Base-by-base conservation (phyloP, 1,140 invertebrate species). In the Antheraea mylitta region DNA sequence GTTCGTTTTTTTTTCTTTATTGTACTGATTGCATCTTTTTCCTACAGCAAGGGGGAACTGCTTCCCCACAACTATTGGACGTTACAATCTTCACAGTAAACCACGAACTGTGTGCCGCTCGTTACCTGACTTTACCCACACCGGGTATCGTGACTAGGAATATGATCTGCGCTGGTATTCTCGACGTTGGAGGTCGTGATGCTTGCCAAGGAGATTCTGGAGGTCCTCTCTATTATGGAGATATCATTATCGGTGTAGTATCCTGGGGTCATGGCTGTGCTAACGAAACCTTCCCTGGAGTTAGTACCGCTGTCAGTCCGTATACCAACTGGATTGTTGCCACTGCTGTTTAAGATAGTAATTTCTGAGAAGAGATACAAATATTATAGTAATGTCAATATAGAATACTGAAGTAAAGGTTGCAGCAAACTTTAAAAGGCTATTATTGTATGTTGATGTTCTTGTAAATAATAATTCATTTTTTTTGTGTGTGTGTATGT, bases 181-280 rank as follows among this genome's bases (percentile, higher is more conserved):
- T 79, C 13, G 76, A 79, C 59, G 66, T 82, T 9, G 84, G 77
- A 18, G 79, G 82, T 6, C 66, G 68, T 9, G 81, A 94, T 77
- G 95, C 95, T 7, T 96, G 96, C 77, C 95, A 94, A 81, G 95
- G 95, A 5, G 95, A 96, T 77, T 95, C 94, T 65, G 95, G 95
- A 3, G 95, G 95, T 11, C 95, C 95, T 3, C 81, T 96, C 53
- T 87, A 82, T 69, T 81, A 70, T 18, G 66, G 59, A 0, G 58
- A 83, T 19, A 70, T 83, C 18, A 73, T 93, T 13, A 74, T 92
- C 22, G 94, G 94, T 7, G 70, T 94, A 1, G 91, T 94, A 5
- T 94, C 93, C 7, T 94, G 93, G 86, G 94, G 93, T 1, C 10
- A 74, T 5, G 87, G 85, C 18, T 96, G 95, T 76, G 94, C 89